phyloP scores from a whole-genome alignment of 64 coral and sea anemone genomes.

The Montipora cactus region DNA sequence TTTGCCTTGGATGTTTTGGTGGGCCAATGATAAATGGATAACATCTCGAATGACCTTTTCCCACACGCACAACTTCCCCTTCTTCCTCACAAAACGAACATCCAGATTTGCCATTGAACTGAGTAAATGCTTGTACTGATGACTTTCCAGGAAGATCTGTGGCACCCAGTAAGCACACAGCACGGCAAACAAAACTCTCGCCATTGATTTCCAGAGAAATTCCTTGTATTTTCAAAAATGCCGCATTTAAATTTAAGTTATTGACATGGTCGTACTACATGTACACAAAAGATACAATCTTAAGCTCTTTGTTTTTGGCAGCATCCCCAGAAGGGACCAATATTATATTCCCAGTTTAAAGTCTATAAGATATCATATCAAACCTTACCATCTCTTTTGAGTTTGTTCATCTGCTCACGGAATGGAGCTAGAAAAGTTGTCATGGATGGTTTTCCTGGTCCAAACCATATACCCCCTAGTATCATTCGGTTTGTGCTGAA shows the following conservation, averaged over 20 bases:
- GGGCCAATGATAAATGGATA: background rate
- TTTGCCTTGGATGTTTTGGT: background rate
- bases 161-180: constrained; percentile 3
- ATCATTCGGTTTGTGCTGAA: background rate
- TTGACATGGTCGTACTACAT: no score
- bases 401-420: background rate
- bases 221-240: background rate
- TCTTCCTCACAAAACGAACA: no score
- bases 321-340: no score
- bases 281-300: no score
- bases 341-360: background rate
- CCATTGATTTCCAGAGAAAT: no score
- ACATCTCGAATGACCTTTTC: background rate
- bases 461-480: background rate
- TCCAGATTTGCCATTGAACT: no score
- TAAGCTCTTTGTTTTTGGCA: no score
- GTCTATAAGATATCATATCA: background rate
- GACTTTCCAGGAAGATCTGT: no score
- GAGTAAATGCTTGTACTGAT: no score
- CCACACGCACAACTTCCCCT: no score
- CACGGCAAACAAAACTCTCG: background rate
- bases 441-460: background rate
- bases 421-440: background rate
- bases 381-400: background rate
- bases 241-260: no score